phyloP scores from a whole-genome alignment of 2,888 invertebrate species.

The Napeogenes inachia region DNA sequence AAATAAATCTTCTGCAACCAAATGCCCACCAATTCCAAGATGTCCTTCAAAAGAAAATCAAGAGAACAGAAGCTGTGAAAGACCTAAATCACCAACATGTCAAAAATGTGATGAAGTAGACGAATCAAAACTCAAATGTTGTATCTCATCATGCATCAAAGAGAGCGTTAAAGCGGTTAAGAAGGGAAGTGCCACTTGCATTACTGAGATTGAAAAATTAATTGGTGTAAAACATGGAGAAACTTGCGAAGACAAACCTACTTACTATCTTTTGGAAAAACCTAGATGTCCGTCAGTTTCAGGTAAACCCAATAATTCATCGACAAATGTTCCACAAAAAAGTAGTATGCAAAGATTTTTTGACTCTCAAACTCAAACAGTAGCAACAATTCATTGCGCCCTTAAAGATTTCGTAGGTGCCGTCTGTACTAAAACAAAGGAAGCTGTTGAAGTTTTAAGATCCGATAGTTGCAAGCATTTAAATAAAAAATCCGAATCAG shows the following conservation, averaged over 20 bases:
- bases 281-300: constrained; percentile 13
- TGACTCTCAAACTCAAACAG: constrained; percentile 38
- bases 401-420: constrained; percentile 47
- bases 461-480: constrained; percentile 38
- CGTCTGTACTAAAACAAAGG: constrained; percentile 43
- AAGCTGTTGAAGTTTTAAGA: constrained; percentile 42
- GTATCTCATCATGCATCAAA: constrained; percentile 21
- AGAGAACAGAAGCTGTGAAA: constrained; percentile 10
- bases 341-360: constrained; percentile 26
- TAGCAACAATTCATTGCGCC: constrained; percentile 44
- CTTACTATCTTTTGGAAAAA: constrained; percentile 31
- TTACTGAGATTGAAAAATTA: constrained; percentile 24
- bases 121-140: constrained; percentile 19
- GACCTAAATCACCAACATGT: constrained; percentile 13
- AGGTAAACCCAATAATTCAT: not conserved
- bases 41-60: no score
- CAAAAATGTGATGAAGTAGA: constrained; percentile 12
- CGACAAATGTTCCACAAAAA: constrained; percentile 13
- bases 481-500: constrained; percentile 30
- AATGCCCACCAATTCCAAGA: no score
- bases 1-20: no score
- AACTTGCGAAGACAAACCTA: constrained; percentile 30
- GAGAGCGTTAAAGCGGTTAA: constrained; percentile 24
- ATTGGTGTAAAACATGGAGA: constrained; percentile 30
- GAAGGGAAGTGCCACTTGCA: constrained; percentile 22